Evolutionary conservation across 2,113 vertebrate species (phyloP).

Genomic region (Diadophis punctatus): DNA sequence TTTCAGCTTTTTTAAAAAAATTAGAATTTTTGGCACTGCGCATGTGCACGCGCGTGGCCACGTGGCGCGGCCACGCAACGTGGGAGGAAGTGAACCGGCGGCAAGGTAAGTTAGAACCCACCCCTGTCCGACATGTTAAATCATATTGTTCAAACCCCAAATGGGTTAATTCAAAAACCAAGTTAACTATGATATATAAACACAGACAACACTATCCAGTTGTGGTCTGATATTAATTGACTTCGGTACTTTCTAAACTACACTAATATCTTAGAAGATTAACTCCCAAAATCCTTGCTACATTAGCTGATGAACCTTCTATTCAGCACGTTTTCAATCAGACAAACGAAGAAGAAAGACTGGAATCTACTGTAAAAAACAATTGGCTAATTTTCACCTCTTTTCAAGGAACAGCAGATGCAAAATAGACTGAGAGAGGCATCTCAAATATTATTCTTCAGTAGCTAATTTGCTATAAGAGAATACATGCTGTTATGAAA

Average conservation of each 20-base stretch:
- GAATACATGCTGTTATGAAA: background rate
- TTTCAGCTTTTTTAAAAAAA: no score
- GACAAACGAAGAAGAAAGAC: background rate
- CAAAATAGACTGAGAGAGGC: background rate
- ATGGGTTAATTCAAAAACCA: background rate
- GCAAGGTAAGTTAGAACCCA: no score
- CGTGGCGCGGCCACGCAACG: no score
- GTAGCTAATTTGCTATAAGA: background rate
- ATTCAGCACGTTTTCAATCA: background rate
- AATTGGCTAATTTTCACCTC: background rate
- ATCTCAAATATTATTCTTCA: background rate
- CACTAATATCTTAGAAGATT: background rate
- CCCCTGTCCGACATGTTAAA: background rate
- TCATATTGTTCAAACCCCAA: background rate
- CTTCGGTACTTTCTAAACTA: conserved; percentile 5
- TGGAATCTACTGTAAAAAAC: background rate
- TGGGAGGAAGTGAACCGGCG: no score
- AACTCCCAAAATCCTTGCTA: background rate
- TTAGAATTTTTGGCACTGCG: no score
- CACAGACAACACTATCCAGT: background rate
- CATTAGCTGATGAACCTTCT: background rate
- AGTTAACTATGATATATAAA: background rate
- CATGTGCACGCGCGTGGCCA: no score
- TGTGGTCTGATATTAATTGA: background rate
- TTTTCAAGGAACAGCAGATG: background rate